Evolutionary conservation across 2,888 invertebrate species (phyloP), one percentile per base, ranked within the genome.

Genomic region (Drosophila affinis): DNA sequence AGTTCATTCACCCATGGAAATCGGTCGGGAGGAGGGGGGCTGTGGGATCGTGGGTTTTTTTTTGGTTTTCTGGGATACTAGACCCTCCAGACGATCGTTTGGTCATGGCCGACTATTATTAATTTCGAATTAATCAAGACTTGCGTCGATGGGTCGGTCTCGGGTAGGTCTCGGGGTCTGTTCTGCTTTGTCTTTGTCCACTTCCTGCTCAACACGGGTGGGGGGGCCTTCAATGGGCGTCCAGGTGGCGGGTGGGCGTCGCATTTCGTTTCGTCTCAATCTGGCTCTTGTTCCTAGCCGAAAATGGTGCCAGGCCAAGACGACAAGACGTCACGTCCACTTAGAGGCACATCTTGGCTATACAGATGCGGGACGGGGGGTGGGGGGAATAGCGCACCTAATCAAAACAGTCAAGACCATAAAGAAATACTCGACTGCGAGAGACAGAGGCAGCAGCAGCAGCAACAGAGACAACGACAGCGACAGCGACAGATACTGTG

Each of bases 81-180:
- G 44, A 53, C 34, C 34, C 34, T 21, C 34, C 39, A 21, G 34
- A 29, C 59, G 27, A 53, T 61, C 64, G 63, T 75, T 83, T 80
- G 78, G 78, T 71, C 79, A 77, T 77, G 74, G 77, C 53, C 55
- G 60, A 57, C 79, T 72, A 79, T 83, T 86, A 87, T 85, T 87
- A 87, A 87, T 84, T 73, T 79, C 82, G 74, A 76, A 85, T 85
- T 85, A 85, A 87, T 84, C 79, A 87, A 81, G 72, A 69, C 74
- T 72, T 46, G 72, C 65, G 72, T 64, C 73, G 63, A 63, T 29
- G 29, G 29, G 29, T 5, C 4, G 24, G 24, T 24, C 18, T 18
- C 21, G 27, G 27, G 27, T 7, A 7, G 27, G 27, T 27, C 27
- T 27, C 53, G 21, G 44, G 29, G 12, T 54, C 54, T 53, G 44